Base-by-base conservation (phyloP, 2,113 vertebrate genomes). In the Anguilla rostrata region DNA sequence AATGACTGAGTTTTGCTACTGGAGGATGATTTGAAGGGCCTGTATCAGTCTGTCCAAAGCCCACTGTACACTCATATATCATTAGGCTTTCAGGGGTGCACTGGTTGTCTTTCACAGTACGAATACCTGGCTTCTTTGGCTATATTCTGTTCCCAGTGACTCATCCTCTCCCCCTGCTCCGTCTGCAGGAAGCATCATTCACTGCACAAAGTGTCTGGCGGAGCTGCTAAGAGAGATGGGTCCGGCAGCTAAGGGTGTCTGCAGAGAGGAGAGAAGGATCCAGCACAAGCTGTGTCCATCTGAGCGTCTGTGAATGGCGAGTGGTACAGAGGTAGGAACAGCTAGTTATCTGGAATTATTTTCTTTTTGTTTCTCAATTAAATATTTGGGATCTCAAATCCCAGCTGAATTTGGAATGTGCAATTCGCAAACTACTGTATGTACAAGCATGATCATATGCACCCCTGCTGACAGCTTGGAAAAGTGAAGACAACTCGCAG, bases 61-160 rank as follows among this genome's bases (percentile, higher is more conserved):
- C 60, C 60, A 66, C 60, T 20, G 5, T 66, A 3, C 20, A 26
- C 20, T 66, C 60, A 20, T 66, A 66, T 22, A 66, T 66, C 60
- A 66, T 26, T 22, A 26, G n/a, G 66, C 66, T 34, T 84, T 84
- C 75, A 75, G n/a, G 34, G 83, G 39, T 78, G 29, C 41, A 39
- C 34, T 26, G 71, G 39, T 80, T 7, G 78, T 22, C 78, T 41
- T 80, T 41, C 39, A 20, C 78, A 6, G 41, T 78, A 9, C 22
- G 84, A 18, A 39, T 34, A 6, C 16, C 26, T n/a, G 66, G 71
- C 71, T 9, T 34, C 26, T 34, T 29, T 34, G 26, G n/a, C 71
- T 75, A 6, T 75, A 29, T 75, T 75, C 71, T 9, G 71, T 29
- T 75, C 75, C 84, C 53, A 81, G 79, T 81, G 34, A 81, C 79